These are phyloP conservation scores for Troides oblongomaculatus DNA, from an alignment of 2,888 invertebrate species.

Conservation along the genomic window DNA sequence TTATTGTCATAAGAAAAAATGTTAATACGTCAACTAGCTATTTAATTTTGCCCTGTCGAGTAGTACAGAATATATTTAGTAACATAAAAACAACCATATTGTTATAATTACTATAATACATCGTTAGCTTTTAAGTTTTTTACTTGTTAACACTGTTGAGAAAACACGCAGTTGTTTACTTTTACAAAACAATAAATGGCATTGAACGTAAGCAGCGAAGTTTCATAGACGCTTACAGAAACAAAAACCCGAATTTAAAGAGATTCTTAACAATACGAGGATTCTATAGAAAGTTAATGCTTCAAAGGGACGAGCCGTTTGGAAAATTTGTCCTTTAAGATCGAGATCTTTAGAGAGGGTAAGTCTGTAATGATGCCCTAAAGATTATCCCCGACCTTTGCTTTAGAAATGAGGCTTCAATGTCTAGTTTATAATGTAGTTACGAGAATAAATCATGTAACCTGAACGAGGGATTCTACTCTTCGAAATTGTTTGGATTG, in stretches of 20 bases:
- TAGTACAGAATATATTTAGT: neutral
- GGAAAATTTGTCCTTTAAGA: slow-evolving; percentile 33
- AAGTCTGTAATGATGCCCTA: neutral
- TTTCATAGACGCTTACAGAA: slow-evolving; percentile 3
- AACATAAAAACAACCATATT: neutral
- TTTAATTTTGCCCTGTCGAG: no score
- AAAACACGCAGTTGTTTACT: neutral
- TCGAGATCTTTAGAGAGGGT: slow-evolving; percentile 29
- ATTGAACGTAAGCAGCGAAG: neutral
- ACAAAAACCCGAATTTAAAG: slow-evolving; percentile 10
- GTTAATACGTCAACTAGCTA: no score
- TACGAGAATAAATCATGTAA: neutral
- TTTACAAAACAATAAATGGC: neutral
- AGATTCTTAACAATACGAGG: slow-evolving; percentile 14
- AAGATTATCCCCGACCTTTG: neutral
- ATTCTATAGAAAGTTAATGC: slow-evolving; percentile 30
- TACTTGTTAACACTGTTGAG: neutral
- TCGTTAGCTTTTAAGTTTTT: no score
- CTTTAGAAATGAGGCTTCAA: neutral
- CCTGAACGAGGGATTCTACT: neutral
- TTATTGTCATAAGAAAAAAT: no score
- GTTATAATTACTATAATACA: neutral
- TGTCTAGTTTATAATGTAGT: neutral
- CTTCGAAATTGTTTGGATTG: no score
- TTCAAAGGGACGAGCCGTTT: slow-evolving; percentile 32